Percentiles rank a stretch among this genome's conserved stretches.
phyloP scores from a whole-genome alignment of 2,888 invertebrate species.

The Lepidocyrtinus sp. region DNA sequence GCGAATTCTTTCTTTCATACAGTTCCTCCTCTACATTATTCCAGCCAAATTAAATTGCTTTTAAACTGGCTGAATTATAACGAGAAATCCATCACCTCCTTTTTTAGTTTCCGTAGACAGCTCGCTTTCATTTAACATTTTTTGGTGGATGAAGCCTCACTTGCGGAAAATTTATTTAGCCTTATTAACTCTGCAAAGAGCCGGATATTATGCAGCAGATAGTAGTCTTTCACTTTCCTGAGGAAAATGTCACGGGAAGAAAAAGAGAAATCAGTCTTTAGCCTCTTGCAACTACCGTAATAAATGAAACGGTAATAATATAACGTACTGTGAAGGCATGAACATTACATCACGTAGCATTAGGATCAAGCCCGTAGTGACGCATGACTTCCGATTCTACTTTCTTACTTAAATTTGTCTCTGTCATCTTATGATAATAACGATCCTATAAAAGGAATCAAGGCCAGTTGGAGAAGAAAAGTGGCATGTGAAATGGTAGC shows the following conservation, averaged over 20 bases:
- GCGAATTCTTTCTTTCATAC: no score
- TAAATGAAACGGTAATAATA: slow-evolving; percentile 8
- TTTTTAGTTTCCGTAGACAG: neutral
- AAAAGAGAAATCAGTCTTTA: neutral
- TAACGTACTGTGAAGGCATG: neutral
- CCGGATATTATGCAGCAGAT: neutral
- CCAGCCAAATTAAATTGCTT: neutral
- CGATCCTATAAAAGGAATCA: slow-evolving; percentile 8
- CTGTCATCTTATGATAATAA: slow-evolving; percentile 39
- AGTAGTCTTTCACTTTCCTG: neutral
- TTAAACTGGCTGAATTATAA: slow-evolving; percentile 7
- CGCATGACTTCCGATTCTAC: slow-evolving; percentile 7
- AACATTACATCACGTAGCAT: neutral
- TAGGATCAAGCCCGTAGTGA: neutral
- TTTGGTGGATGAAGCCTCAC: neutral
- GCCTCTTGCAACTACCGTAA: neutral
- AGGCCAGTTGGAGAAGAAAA: neutral
- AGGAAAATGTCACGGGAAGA: neutral
- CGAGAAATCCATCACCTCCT: slow-evolving; percentile 10
- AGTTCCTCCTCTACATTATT: no score
- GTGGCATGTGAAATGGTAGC: slow-evolving; percentile 12
- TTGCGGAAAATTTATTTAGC: neutral
- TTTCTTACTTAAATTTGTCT: slow-evolving; percentile 34
- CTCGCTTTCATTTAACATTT: slow-evolving; percentile 6
- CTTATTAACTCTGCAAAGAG: slow-evolving; percentile 7